Base-by-base conservation (phyloP, 1,140 invertebrate genomes). In the Parapsyche elsis region DNA sequence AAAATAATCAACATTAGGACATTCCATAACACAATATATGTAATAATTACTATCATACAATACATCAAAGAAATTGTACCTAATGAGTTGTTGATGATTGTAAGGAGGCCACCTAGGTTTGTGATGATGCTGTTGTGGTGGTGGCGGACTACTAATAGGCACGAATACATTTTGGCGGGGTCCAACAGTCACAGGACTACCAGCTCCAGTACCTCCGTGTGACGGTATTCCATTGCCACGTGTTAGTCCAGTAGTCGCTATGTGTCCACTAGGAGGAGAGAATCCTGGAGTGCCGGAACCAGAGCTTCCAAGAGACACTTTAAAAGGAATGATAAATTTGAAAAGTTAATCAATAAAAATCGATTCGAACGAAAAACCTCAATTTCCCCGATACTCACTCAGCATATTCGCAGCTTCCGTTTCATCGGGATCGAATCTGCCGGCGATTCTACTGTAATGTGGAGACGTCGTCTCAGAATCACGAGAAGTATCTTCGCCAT, bases 321-420 rank as follows among this genome's bases (percentile, higher is more conserved):
- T 45, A 90, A 88, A 78, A 85, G 79, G 71, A 82, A 81, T 61
- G n/a, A 16, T 61, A 61, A 61, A 61, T 7, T 30, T 10, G 45
- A n/a, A n/a, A 75, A 4, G 12, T 46, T 7, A 46, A 46, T 46
- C 45, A 46, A 46, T 12, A 7, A 46, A 7, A 46, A n/a, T n/a
- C n/a, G n/a, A n/a, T n/a, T n/a, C n/a, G n/a, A n/a, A n/a, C n/a
- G n/a, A n/a, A n/a, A n/a, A n/a, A 46, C 12, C n/a, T 24, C 19
- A 49, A 49, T 9, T 24, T 38, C 45, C 26, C 85, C 85, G 30
- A 87, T 86, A 85, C 85, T 87, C 90, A 96, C 94, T 94, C 70
- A 99, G 90, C 95, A 98, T 97, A 88, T 97, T 98, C 46, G 97
- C 98, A 79, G 96, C 97, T 90, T 99, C 97, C 7, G 95, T 98